Conservation (phyloP, 2,888 invertebrate species). For the Odontocolon sp. region DNA sequence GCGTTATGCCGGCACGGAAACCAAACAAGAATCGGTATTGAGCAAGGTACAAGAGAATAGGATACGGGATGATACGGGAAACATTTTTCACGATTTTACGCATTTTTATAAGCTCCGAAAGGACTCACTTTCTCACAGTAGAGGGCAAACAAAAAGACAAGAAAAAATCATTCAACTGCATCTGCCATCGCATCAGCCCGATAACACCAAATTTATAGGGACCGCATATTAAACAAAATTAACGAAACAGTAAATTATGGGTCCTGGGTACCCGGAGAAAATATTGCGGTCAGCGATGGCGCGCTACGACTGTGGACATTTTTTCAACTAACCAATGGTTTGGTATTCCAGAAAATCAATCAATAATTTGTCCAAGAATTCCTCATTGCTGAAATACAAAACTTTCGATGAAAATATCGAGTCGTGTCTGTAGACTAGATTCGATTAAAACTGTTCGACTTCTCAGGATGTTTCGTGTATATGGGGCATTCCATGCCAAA, state of each 20-base stretch:
- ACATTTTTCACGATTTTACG: constrained; percentile 66
- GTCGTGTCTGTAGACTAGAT: no score
- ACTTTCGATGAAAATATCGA: no score
- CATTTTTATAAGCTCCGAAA: constrained; percentile 68
- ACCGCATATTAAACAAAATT: constrained; percentile 17
- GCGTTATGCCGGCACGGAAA: constrained; percentile 16
- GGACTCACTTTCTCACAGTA: constrained; percentile 64
- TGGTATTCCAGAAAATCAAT: no score
- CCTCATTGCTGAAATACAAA: no score
- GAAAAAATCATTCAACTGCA: constrained; percentile 35
- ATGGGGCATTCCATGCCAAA: no score
- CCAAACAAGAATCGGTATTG: background rate
- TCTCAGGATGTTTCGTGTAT: no score
- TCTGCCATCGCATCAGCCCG: constrained; percentile 72
- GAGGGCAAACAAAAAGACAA: constrained; percentile 2
- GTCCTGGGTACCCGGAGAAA: no score
- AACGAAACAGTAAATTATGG: background rate
- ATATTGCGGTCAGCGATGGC: no score
- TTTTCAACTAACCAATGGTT: no score
- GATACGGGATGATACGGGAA: background rate
- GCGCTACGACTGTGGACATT: no score
- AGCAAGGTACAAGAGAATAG: background rate
- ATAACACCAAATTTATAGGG: constrained; percentile 63
- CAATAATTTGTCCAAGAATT: no score
- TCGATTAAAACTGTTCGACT: no score